Conservation (phyloP, 1,140 invertebrate species). For the Lepidurus couesii region DNA sequence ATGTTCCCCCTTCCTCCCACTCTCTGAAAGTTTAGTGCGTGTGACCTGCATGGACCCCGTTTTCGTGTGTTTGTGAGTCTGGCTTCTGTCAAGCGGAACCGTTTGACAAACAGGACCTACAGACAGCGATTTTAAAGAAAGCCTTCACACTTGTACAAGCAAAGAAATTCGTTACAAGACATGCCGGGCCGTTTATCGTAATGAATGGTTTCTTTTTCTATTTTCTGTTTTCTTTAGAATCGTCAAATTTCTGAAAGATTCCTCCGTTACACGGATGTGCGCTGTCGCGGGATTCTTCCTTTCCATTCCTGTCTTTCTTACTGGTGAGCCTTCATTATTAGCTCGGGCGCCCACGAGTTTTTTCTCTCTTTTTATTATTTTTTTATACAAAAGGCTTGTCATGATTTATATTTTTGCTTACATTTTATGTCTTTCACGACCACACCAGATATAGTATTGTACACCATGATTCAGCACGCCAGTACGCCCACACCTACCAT, state of each 20-base stretch:
- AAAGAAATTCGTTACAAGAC: background rate
- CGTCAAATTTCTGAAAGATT: conserved; percentile 83
- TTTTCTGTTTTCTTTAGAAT: conserved; percentile 60
- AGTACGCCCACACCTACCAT: conserved; percentile 73
- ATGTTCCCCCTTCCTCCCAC: background rate
- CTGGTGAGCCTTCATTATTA: conserved; percentile 56
- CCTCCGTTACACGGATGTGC: conserved; percentile 79
- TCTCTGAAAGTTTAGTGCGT: background rate
- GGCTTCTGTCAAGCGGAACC: conserved; percentile 43
- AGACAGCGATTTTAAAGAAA: conserved; percentile 13
- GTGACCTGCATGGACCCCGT: background rate
- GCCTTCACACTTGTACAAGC: background rate
- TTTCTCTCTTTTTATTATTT: background rate
- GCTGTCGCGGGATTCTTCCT: conserved; percentile 87
- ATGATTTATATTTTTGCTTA: background rate
- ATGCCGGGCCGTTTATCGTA: background rate
- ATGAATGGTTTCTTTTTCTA: background rate
- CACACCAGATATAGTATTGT: conserved; percentile 77
- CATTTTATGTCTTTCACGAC: background rate
- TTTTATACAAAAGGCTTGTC: background rate
- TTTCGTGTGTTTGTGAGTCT: conserved; percentile 27
- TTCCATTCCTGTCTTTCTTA: conserved; percentile 86
- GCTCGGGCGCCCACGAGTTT: background rate
- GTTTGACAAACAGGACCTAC: conserved; percentile 40
- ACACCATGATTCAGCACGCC: conserved; percentile 86